phyloP scores from a whole-genome alignment of 2,888 invertebrate species.

The Tetanocera ferruginea region DNA sequence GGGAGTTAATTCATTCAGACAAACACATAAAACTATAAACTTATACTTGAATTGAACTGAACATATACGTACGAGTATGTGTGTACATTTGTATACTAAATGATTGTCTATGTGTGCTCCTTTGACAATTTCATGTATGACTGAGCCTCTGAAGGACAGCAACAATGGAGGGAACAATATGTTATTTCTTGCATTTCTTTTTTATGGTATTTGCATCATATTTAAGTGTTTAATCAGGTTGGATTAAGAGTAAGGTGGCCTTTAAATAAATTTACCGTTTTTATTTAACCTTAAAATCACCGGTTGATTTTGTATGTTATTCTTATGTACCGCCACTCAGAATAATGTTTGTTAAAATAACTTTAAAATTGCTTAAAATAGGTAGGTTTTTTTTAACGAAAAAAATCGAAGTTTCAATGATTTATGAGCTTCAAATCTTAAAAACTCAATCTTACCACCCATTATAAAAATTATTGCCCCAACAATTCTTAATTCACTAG shows the following conservation, averaged over 20 bases:
- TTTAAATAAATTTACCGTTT: neutral
- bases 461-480: too few species aligned
- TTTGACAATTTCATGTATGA: slow-evolving; percentile 26
- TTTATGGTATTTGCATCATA: neutral
- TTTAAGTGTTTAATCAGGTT: neutral
- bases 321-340: neutral
- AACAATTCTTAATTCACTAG: too few species aligned
- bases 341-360: neutral
- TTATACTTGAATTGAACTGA: neutral
- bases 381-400: too few species aligned
- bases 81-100: neutral
- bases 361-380: too few species aligned
- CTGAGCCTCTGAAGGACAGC: neutral
- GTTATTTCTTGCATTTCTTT: neutral
- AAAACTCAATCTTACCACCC: too few species aligned
- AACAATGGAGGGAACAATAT: neutral
- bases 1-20: neutral
- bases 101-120: neutral
- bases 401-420: too few species aligned
- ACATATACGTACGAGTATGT: neutral
- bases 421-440: too few species aligned
- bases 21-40: neutral
- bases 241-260: neutral
- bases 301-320: neutral
- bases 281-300: too few species aligned